Evolutionary conservation across 2,113 vertebrate genomes (phyloP), one percentile per base, ranked within the genome.

Genomic region (Vulpes vulpes): DNA sequence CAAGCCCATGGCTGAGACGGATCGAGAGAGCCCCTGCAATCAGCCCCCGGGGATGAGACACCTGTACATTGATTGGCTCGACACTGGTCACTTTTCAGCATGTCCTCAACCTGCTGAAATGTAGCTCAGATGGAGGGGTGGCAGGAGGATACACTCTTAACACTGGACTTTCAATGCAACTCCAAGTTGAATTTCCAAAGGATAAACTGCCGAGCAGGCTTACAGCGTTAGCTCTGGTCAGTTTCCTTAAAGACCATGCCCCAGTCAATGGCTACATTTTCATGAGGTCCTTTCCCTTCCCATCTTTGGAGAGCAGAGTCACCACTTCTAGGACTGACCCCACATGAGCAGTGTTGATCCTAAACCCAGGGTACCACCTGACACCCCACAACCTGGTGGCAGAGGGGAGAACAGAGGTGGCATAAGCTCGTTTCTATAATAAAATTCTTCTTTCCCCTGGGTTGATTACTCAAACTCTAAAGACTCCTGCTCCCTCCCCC

Each of bases 381-480:
- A 81, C 64, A 88, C 8, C 60, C 53, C 80, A 78, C 90, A 85
- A 49, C 55, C n/a, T 2, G 0, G 16, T 5, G 57, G 74, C 55
- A 71, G 86, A 60, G 73, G n/a, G 35, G 87, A 80, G 88, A 69
- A 65, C 90, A 89, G 35, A 88, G 67, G 38, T 94, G 43, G 74
- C 35, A 0, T 60, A 12, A 59, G 94, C 71, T 67, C 53, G 43
- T 67, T 95, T 91, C 84, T 62, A 8, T 32, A 62, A 92, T 60
- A 83, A 93, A 96, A 89, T 81, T 82, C 73, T 25, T 94, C 69
- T 84, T 78, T 73, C 43, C 92, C 92, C 53, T 14, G 71, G 87
- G 93, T 49, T 90, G 96, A 94, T 96, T 79, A 80, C 85, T 95
- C 91, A 87, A 80, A 76, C 59, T 91, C 95, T 83, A 9, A 84